Base-by-base conservation (phyloP, 2,797 vertebrate species). In the Lagorchestes hirsutus region DNA sequence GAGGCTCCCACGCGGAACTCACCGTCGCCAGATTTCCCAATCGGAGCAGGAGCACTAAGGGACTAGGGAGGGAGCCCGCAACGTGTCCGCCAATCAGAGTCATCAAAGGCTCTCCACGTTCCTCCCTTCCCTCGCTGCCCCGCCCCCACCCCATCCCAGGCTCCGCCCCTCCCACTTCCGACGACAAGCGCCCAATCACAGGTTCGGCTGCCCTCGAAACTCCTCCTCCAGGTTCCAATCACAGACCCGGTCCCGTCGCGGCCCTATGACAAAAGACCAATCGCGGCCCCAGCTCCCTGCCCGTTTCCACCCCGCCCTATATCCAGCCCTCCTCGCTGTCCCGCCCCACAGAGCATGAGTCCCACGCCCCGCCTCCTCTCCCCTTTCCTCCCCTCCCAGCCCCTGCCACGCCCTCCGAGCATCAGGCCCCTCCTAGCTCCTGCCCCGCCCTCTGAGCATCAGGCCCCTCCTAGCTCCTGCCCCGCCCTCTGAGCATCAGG, bases 31-130 rank as follows among this genome's bases (percentile, higher is more conserved):
- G 50, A 52, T 9, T 34, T 59, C 55, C 91, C 54, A 40, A 27
- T 34, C 16, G 5, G 54, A 31, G 56, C 40, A 31, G 27, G 55
- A 29, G 55, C 11, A 50, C 5, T 22, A 10, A 9, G 6, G 46
- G n/a, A 40, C 0, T 5, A 24, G 5, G 40, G 27, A 3, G 27
- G 1, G 56, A 0, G 2, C 12, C 5, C 13, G 46, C 28, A 12
- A 2, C 1, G n/a, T 12, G 40, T 31, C 11, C 46, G 6, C 14
- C 29, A 91, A 54, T 22, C 54, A 55, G 90, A 14, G 13, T 55
- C 56, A 57, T 6, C 55, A 12, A 13, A 29, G 4, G 14, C 24
- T 54, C 87, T 54, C 40, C 52, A 27, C 52, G 27, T 46, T 50
- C 13, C 10, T 28, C 1, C 10, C 24, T 56, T 40, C 91, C n/a